Base-by-base conservation (phyloP, 2,797 vertebrate genomes). In the Phoxinus dragarum region DNA sequence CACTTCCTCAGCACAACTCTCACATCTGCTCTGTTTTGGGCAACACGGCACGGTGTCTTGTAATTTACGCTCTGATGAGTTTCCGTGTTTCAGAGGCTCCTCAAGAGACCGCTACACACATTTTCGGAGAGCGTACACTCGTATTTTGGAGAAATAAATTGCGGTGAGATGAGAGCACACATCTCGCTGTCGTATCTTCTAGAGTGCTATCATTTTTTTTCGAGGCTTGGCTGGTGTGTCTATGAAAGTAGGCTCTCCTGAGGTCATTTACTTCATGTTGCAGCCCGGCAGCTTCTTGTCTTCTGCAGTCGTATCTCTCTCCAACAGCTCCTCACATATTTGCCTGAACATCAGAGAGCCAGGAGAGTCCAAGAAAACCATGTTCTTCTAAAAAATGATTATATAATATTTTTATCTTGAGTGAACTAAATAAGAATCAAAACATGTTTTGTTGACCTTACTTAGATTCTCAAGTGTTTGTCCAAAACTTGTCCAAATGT, bases 61-160 rank as follows among this genome's bases (percentile, higher is more conserved):
- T 86, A 77, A 49, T 49, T 68, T 52, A 84, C 52, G 69, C 77
- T 84, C 61, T 49, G 84, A 21, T 83, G 71, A 68, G 34, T 81
- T 86, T 84, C 42, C 12, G 36, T 73, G 85, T 80, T 86, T 68
- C 36, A 59, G 47, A 77, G 49, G 44, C 31, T 75, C 87, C 64
- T 67, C 71, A 38, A 66, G 80, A 77, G 86, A 67, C 52, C 67
- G 52, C 79, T 79, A 61, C n/a, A 76, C 67, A 47, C 52, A 84
- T 56, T 66, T 66, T 66, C 5, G 78, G 75, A 69, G 75, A 78
- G 56, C 44, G n/a, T 87, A 69, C 61, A 19, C 17, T 17, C 17
- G n/a, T 69, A 78, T 83, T 81, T 83, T 79, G 68, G 34, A 61
- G 47, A 38, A 69, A 49, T 64, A 72, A 59, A 72, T 79, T 59